These are phyloP conservation scores for Nomada fucata DNA, from an alignment of 2,888 invertebrate species.

Conservation along the genomic window DNA sequence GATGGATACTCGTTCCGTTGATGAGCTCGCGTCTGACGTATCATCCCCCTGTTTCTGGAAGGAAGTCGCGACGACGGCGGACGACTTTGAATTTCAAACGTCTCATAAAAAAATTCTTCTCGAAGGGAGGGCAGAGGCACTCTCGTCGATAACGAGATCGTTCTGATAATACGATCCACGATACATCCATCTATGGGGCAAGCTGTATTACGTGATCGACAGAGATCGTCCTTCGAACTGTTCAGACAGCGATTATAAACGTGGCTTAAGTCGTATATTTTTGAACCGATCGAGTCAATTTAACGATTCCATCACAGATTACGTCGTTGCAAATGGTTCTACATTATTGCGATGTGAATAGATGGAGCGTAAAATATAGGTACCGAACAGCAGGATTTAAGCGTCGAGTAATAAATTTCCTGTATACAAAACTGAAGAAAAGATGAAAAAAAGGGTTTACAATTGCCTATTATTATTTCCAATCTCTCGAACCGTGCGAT, in stretches of 20 bases:
- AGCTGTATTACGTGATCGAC: conserved; percentile 44
- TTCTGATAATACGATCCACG: conserved; percentile 16
- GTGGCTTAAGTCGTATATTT: background rate
- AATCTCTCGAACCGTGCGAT: too few relatives aligned
- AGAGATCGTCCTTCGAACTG: conserved; percentile 3
- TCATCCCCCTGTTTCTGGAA: conserved; percentile 56
- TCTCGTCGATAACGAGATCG: conserved; percentile 53
- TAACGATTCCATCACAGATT: too few relatives aligned
- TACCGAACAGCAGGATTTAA: too few relatives aligned
- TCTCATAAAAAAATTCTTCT: conserved; percentile 48
- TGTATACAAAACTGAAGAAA: too few relatives aligned
- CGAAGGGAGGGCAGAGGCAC: background rate
- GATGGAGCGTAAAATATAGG: too few relatives aligned
- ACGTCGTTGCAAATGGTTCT: too few relatives aligned
- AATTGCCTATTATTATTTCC: too few relatives aligned
- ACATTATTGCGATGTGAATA: too few relatives aligned
- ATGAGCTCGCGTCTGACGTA: conserved; percentile 76
- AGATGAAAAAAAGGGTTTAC: too few relatives aligned
- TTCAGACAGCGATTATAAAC: background rate
- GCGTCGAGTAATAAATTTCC: too few relatives aligned
- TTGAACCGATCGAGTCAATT: too few relatives aligned
- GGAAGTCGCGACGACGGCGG: conserved; percentile 41
- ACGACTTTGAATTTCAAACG: conserved; percentile 57
- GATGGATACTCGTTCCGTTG: conserved; percentile 72
- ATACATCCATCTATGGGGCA: conserved; percentile 23